Conservation (phyloP, 2,888 invertebrate species). For the Cheilosia soror region DNA sequence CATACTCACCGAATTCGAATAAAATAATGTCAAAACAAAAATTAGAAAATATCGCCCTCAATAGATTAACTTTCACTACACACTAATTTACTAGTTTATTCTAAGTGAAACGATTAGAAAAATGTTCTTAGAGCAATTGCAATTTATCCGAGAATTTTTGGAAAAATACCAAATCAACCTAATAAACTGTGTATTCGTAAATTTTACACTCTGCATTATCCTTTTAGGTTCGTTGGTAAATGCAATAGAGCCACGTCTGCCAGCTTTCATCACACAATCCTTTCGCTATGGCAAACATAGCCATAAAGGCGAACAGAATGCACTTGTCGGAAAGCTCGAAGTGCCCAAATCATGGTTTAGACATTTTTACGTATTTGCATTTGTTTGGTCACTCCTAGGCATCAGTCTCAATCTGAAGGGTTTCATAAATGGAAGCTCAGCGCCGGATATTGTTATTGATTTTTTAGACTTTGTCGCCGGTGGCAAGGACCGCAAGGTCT, state of each 20-base stretch:
- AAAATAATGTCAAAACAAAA: conserved; percentile 1
- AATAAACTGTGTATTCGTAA: conserved; percentile 80
- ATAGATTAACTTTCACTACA: conserved; percentile 11
- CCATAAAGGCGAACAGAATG: conserved; percentile 84
- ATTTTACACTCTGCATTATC: conserved; percentile 82
- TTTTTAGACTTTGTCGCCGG: conserved; percentile 83
- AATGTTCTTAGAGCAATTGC: conserved; percentile 41
- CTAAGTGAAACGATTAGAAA: conserved; percentile 8
- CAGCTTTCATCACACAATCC: conserved; percentile 87
- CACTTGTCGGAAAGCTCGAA: conserved; percentile 84
- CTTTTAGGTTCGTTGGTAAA: conserved; percentile 86
- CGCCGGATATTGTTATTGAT: conserved; percentile 83
- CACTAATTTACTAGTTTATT: neutral
- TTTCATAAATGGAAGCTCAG: conserved; percentile 82
- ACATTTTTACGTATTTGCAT: conserved; percentile 91
- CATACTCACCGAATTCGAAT: no score
- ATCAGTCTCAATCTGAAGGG: conserved; percentile 79
- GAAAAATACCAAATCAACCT: conserved; percentile 79
- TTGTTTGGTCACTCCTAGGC: conserved; percentile 84
- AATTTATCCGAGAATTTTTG: conserved; percentile 52
- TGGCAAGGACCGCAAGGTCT: conserved; percentile 82
- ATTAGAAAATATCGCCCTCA: neutral
- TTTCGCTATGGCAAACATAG: conserved; percentile 91
- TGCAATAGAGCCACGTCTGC: conserved; percentile 86
- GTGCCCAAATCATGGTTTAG: conserved; percentile 92